A percentile compares a stretch with the other conserved stretches of the same genome.
phyloP scores from a whole-genome alignment of 1,140 invertebrate genomes.

The Penaeus japonicus region DNA sequence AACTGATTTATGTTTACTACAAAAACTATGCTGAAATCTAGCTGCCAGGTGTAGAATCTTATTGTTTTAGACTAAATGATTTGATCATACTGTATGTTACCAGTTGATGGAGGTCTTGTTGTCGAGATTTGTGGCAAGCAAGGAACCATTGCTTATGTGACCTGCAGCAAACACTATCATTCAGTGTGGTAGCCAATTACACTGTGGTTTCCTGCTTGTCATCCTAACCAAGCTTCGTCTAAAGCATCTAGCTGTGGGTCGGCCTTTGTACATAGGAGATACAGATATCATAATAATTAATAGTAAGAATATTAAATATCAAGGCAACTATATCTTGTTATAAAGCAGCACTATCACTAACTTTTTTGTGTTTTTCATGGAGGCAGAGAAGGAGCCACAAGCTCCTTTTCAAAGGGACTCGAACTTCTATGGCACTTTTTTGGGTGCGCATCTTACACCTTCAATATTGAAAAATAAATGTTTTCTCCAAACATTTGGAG shows the following conservation, averaged over 20 bases:
- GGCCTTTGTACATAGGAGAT: slow-evolving; percentile 54
- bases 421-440: no score
- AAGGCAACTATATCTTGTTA: slow-evolving; percentile 54
- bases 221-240: slow-evolving; percentile 50
- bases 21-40: slow-evolving; percentile 45
- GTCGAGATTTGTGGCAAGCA: slow-evolving; percentile 45
- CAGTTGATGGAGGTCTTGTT: slow-evolving; percentile 27
- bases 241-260: slow-evolving; percentile 53
- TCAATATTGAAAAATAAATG: no score
- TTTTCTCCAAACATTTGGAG: background rate
- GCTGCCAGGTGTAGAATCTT: slow-evolving; percentile 47
- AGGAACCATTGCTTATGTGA: slow-evolving; percentile 48
- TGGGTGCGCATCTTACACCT: no score
- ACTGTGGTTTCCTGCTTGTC: slow-evolving; percentile 41
- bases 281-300: slow-evolving; percentile 55
- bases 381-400: slow-evolving; percentile 8
- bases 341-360: slow-evolving; percentile 42
- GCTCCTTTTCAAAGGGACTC: background rate
- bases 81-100: slow-evolving; percentile 46
- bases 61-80: slow-evolving; percentile 46
- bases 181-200: slow-evolving; percentile 28
- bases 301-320: slow-evolving; percentile 53
- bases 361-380: slow-evolving; percentile 20
- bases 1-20: slow-evolving; percentile 43
- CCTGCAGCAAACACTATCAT: slow-evolving; percentile 42